Evolutionary conservation across 2,113 vertebrate species (phyloP).

Genomic region (Puntigrus tetrazona): DNA sequence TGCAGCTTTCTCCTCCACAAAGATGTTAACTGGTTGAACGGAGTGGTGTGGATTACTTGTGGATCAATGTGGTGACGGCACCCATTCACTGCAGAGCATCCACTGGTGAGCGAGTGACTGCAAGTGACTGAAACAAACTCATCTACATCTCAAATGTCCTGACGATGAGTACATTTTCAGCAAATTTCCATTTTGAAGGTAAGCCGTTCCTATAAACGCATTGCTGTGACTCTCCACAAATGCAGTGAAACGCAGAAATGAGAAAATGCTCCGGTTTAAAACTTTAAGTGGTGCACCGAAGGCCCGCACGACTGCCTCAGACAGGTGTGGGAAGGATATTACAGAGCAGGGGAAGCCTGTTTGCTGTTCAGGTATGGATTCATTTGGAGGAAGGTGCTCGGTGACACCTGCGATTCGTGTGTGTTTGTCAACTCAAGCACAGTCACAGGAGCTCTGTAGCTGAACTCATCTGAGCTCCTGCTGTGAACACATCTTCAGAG

Average conservation of each 20-base stretch:
- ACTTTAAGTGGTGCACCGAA: neutral
- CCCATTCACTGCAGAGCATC: neutral
- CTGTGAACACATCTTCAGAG: neutral
- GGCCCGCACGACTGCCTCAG: neutral
- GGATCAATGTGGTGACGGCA: neutral
- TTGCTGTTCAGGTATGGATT: constrained; percentile 10
- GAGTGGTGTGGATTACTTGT: neutral
- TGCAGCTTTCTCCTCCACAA: neutral
- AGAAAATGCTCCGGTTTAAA: neutral
- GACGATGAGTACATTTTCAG: no score
- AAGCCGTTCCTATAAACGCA: neutral
- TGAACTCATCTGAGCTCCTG: constrained; percentile 18
- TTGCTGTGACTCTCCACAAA: neutral
- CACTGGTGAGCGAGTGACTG: neutral
- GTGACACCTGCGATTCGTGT: constrained; percentile 22
- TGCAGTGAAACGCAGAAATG: neutral
- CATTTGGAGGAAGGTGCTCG: neutral
- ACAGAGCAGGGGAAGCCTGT: constrained; percentile 7
- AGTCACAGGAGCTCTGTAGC: constrained; percentile 8
- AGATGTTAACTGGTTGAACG: neutral
- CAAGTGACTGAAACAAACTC: no score
- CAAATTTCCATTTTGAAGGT: neutral
- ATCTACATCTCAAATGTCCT: no score
- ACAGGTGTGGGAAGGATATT: constrained; percentile 20
- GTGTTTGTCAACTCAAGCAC: constrained; percentile 34